Base-by-base conservation (phyloP, 1,140 invertebrate genomes). In the Geopemphigus sp. region DNA sequence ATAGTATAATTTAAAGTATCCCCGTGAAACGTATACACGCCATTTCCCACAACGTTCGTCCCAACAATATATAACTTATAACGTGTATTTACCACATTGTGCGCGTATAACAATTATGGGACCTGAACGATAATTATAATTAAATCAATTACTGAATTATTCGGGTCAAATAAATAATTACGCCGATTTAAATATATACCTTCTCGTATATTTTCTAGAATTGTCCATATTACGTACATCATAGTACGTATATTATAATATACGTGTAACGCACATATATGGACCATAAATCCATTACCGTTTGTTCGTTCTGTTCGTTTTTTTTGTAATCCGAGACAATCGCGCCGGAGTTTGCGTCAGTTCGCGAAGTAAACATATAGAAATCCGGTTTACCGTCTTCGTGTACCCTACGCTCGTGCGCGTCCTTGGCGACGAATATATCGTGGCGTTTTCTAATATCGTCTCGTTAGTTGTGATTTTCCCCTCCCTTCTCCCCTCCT, bases 71-170 rank as follows among this genome's bases (percentile, higher is more conserved):
- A 39, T 39, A 22, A 66, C 8, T 39, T 68, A 15, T 15, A 61
- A 61, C 59, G 14, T 17, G n/a, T 17, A 15, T 5, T n/a, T 68
- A 47, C 11, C 19, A 39, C 10, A 68, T 66, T 66, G 29, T 11
- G 26, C 29, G 17, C 39, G 64, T 68, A 15, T n/a, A 47, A 68
- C 45, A 68, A 68, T 68, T 45, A 68, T 68, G 59, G 59, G 59
- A 61, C 26, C 26, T 24, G 1, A 61, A 61, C 24, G 24, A 2
- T 61, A 19, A 29, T 29, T 10, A 17, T 61, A 68, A 68, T 68
- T 24, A 68, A 68, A 22, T 68, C 6, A 15, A 47, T 45, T 47
- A 19, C 32, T 22, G 2, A 47, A 68, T 4, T 39, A 45, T 22
- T 68, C n/a, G 6, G 61, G 10, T 17, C 32, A 12, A 32, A 64